Evolutionary conservation across 2,797 vertebrate species (phyloP).

Genomic region (Perodicticus potto): DNA sequence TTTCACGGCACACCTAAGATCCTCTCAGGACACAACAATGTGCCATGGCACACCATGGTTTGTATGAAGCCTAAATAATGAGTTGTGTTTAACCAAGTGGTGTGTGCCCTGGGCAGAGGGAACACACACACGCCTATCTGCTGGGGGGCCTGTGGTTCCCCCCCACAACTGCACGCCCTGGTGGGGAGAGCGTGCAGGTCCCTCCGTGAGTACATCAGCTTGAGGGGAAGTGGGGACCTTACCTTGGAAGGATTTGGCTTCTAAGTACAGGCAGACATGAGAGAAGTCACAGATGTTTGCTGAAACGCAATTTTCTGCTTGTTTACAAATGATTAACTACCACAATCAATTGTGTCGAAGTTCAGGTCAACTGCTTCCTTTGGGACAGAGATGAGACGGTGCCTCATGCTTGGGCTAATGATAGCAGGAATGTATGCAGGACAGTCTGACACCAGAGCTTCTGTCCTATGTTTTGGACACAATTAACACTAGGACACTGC

Average conservation of each 20-base stretch:
- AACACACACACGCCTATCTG: not conserved
- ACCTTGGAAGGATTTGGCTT: not conserved
- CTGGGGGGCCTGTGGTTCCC: not conserved
- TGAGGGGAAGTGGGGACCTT: not conserved
- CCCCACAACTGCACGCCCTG: too few relatives aligned
- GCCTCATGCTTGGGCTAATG: not conserved
- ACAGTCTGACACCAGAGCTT: not conserved
- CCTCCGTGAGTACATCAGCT: not conserved
- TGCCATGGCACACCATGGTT: too few relatives aligned
- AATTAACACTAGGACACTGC: not conserved
- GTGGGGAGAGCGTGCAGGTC: not conserved
- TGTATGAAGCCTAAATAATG: not conserved
- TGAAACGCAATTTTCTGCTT: constrained; percentile 75
- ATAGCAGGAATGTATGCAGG: not conserved
- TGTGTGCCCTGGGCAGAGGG: not conserved
- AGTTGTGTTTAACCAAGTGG: not conserved
- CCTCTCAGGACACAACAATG: too few relatives aligned
- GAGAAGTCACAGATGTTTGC: constrained; percentile 52
- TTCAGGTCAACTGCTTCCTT: constrained; percentile 75
- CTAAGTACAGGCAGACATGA: not conserved
- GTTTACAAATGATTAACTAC: constrained; percentile 87
- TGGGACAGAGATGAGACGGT: not conserved
- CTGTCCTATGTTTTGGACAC: not conserved
- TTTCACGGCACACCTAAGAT: too few relatives aligned
- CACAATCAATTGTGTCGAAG: constrained; percentile 80